Conservation (phyloP, 1,140 invertebrate species). For the Calephelis virginiensis region DNA sequence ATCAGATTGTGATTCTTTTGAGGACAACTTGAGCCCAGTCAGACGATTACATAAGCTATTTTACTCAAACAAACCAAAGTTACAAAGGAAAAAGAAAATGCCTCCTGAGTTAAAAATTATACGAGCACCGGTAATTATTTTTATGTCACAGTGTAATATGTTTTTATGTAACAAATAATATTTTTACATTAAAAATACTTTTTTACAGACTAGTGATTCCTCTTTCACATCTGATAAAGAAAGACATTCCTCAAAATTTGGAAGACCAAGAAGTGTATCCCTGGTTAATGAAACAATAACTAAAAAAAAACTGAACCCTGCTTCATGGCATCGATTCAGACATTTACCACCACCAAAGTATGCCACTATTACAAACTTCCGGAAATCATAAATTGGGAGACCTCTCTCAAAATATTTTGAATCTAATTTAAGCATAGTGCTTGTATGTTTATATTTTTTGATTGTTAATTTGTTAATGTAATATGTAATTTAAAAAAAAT, state of each 20-base stretch:
- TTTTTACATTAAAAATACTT: constrained; percentile 16
- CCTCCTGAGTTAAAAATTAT: constrained; percentile 79
- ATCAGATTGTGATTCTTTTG: constrained; percentile 68
- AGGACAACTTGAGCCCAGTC: constrained; percentile 69
- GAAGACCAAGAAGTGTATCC: constrained; percentile 76
- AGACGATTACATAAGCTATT: constrained; percentile 67
- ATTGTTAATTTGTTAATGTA: no score
- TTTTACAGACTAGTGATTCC: constrained; percentile 66
- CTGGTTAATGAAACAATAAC: constrained; percentile 70
- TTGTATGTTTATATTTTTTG: no score
- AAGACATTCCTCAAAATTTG: constrained; percentile 53
- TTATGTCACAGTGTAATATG: no score
- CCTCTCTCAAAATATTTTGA: no score
- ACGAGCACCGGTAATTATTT: constrained; percentile 62
- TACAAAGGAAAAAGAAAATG: constrained; percentile 76
- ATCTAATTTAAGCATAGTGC: no score
- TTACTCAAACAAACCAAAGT: constrained; percentile 56
- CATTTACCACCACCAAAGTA: constrained; percentile 75
- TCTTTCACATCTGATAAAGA: constrained; percentile 71
- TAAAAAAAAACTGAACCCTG: constrained; percentile 57
- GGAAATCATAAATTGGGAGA: background rate
- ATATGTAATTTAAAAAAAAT: no score
- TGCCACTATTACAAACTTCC: background rate
- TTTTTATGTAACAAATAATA: background rate
- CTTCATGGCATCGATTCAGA: constrained; percentile 69